These are phyloP conservation scores for Zaprionus lachaisei DNA, from an alignment of 1,140 invertebrate species.

Conservation along the genomic window DNA sequence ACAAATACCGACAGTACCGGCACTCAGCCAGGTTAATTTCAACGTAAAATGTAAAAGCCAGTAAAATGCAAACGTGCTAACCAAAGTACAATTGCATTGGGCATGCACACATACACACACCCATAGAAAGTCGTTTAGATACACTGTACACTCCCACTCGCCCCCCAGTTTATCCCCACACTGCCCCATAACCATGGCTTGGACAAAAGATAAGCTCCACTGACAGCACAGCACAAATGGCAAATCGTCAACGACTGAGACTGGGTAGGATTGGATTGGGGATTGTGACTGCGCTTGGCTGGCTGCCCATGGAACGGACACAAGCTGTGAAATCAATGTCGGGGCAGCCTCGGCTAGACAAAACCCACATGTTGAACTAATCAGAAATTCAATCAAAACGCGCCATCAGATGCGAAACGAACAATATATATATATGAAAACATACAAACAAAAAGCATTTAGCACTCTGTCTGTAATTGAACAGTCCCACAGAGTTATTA, in stretches of 20 bases:
- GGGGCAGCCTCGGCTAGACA: slow-evolving; percentile 36
- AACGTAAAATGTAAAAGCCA: slow-evolving; percentile 24
- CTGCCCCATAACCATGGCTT: too few species aligned
- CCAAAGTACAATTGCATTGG: slow-evolving; percentile 22
- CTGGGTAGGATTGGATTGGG: slow-evolving; percentile 6
- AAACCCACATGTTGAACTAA: slow-evolving; percentile 73
- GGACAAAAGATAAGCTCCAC: slow-evolving; percentile 48
- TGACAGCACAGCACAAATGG: slow-evolving; percentile 31
- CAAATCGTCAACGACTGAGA: slow-evolving; percentile 26
- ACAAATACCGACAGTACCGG: neutral
- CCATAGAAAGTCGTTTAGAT: neutral
- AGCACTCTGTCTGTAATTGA: neutral
- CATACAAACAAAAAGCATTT: slow-evolving; percentile 10
- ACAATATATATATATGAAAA: slow-evolving; percentile 30
- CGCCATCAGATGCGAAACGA: slow-evolving; percentile 49
- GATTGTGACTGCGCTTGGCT: neutral
- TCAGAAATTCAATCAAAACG: slow-evolving; percentile 78
- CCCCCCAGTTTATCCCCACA: neutral
- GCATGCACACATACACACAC: neutral
- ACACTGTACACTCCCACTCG: slow-evolving; percentile 19
- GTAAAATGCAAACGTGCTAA: slow-evolving; percentile 14
- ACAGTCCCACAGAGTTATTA: neutral
- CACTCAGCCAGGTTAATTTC: slow-evolving; percentile 11
- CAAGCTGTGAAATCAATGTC: slow-evolving; percentile 74
- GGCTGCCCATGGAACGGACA: slow-evolving; percentile 35